These are phyloP conservation scores for Cherax destructor DNA, from an alignment of 1,140 invertebrate species.

Conservation along the genomic window DNA sequence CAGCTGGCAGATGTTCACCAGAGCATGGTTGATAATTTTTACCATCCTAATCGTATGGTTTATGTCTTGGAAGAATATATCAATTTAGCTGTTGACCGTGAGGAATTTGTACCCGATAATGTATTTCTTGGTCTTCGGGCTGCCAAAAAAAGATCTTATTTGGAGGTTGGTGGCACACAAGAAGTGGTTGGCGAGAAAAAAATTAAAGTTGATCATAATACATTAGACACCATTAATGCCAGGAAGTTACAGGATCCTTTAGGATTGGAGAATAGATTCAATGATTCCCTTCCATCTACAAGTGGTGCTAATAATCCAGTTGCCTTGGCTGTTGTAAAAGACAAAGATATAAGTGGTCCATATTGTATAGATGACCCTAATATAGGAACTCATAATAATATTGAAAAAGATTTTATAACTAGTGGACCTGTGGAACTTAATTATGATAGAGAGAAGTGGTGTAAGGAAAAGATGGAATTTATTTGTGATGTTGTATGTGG, in stretches of 20 bases:
- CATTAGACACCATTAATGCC: background rate
- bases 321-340: background rate
- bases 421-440: background rate
- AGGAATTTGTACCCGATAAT: slow-evolving; percentile 43
- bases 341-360: background rate
- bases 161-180: slow-evolving; percentile 21
- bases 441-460: slow-evolving; percentile 41
- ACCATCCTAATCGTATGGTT: slow-evolving; percentile 47
- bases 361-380: background rate
- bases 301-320: slow-evolving; percentile 37
- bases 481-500: slow-evolving; percentile 34
- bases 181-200: slow-evolving; percentile 2
- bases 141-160: slow-evolving; percentile 37
- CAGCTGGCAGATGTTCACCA: slow-evolving; percentile 45
- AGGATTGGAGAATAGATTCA: background rate
- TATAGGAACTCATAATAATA: background rate
- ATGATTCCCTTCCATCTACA: slow-evolving; percentile 29
- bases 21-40: slow-evolving; percentile 46
- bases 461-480: slow-evolving; percentile 47
- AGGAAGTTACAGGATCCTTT: background rate
- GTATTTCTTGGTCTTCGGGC: slow-evolving; percentile 46
- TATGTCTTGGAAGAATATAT: slow-evolving; percentile 51
- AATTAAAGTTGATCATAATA: slow-evolving; percentile 13
- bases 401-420: background rate
- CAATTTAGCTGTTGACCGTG: slow-evolving; percentile 47